Evolutionary conservation across 2,113 vertebrate genomes (phyloP).

Genomic region (Antechinus stuartii): DNA sequence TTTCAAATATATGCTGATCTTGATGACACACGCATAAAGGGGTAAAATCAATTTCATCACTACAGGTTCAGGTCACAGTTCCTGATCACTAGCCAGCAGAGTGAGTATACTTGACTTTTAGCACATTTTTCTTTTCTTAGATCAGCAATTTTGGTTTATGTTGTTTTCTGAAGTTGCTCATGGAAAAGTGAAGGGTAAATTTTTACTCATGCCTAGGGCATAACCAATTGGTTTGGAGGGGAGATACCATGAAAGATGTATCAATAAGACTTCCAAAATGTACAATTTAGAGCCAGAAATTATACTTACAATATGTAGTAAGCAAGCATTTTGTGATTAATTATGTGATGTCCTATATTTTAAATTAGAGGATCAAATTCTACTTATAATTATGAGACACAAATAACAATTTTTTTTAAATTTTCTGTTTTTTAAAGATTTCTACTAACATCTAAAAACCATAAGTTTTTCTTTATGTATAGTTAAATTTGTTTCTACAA

Average conservation of each 20-base stretch:
- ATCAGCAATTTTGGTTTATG: constrained; percentile 32
- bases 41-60: constrained; percentile 54
- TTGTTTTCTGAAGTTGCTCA: background rate
- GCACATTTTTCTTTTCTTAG: constrained; percentile 40
- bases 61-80: background rate
- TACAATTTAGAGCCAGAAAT: background rate
- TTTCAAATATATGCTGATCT: constrained; percentile 46
- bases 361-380: background rate
- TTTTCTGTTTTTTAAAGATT: background rate
- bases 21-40: constrained; percentile 44
- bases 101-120: background rate
- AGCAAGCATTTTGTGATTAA: background rate
- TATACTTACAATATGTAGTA: background rate
- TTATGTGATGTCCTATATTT: background rate
- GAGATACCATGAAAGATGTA: background rate
- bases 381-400: background rate
- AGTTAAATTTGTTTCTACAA: too few relatives aligned
- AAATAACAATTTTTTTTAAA: background rate
- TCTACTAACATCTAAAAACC: too few relatives aligned
- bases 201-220: background rate
- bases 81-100: constrained; percentile 7
- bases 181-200: constrained; percentile 35
- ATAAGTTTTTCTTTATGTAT: too few relatives aligned
- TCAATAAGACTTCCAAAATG: background rate
- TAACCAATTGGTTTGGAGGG: background rate